Evolutionary conservation across 2,888 invertebrate species (phyloP), one percentile per base, ranked within the genome.

Genomic region (Epiblema foenella): DNA sequence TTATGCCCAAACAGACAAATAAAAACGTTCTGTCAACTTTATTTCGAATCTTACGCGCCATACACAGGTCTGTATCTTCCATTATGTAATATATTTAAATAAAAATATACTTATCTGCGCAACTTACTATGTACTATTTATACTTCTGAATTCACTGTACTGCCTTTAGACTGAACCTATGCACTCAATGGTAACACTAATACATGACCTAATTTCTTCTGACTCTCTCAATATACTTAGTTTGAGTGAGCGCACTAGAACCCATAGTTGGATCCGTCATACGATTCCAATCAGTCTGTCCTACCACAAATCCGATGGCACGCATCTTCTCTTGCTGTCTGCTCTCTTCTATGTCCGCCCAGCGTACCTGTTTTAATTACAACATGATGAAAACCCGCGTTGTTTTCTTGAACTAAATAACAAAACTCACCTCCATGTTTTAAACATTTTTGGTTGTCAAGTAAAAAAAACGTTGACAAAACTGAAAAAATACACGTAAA

Each of bases 321-420:
- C 98, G 96, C 95, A 98, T 97, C 93, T 98, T 97, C 86, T 97
- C 97, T 92, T 98, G 98, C 82, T 97, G 94, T 81, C 97, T 97
- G 84, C 96, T 95, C 89, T 99, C 99, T 94, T 99, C 99, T 84
- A 99, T 94, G 91, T 99, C 99, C 63, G 99, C 99, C 99, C 99
- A 99, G 81, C 99, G 96, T 80, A 99, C 99, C 99, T 99, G 91
- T 91, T 89, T 89, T 83, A 91, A 89, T 83, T 84, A 90, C 81
- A 86, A 89, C 74, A 85, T 83, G 86, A 90, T 91, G 81, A 90
- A 89, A 86, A 85, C 79, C 81, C 83, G 65, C 74, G 74, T 75
- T 76, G 72, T 73, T 62, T 56, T 52, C 15, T 49, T 52, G 20
- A 67, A 62, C 73, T 71, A 73, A 75, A 76, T 72, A 75, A 75